Evolutionary conservation across 2,113 vertebrate genomes (phyloP).

Genomic region (Dromiciops gliroides): DNA sequence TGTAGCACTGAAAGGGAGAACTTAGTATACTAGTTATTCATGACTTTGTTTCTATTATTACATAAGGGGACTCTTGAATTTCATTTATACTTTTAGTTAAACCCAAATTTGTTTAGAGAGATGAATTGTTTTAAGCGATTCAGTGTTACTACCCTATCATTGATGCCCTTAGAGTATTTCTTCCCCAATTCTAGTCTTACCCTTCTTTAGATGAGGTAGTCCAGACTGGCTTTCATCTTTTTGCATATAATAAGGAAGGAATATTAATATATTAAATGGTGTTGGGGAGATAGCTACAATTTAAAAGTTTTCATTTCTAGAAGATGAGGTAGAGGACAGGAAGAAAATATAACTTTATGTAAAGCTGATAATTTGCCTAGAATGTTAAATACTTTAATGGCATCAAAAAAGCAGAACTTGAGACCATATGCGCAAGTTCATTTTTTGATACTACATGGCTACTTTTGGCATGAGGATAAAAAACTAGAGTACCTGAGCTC

Average conservation of each 20-base stretch:
- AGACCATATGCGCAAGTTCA: background rate
- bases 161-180: background rate
- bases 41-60: background rate
- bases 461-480: slow-evolving; percentile 7
- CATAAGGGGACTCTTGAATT: background rate
- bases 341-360: background rate
- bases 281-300: slow-evolving; percentile 1
- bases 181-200: background rate
- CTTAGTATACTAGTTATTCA: background rate
- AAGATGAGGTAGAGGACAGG: background rate
- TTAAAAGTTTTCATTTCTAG: slow-evolving; percentile 21
- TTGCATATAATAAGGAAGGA: background rate
- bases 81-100: background rate
- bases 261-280: background rate
- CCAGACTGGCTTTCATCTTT: background rate
- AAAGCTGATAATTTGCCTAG: slow-evolving; percentile 23
- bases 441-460: background rate
- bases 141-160: background rate
- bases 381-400: slow-evolving; percentile 38
- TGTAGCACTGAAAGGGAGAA: background rate
- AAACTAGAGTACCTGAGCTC: background rate
- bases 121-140: background rate
- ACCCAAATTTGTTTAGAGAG: background rate
- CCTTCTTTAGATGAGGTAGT: background rate
- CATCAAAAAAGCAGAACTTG: slow-evolving; percentile 11